Percentiles rank a stretch among this genome's conserved stretches.
phyloP scores from a whole-genome alignment of 2,888 invertebrate genomes.

The Plebejus melissa region DNA sequence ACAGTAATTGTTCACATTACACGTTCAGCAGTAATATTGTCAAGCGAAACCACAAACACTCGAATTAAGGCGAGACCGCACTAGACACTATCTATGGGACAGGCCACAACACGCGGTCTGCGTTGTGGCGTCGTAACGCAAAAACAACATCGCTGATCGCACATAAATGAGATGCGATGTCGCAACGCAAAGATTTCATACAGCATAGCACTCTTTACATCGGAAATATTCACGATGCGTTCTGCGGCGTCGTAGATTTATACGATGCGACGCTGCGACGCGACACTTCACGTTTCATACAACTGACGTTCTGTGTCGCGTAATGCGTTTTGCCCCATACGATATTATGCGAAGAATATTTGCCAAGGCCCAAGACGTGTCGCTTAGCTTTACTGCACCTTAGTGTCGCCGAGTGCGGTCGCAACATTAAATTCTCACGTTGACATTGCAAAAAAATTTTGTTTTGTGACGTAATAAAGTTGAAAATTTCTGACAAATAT shows the following conservation, averaged over 20 bases:
- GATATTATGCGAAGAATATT: neutral
- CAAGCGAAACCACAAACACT: conserved; percentile 8
- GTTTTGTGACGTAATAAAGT: neutral
- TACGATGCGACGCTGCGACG: too few species aligned
- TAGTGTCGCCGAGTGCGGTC: neutral
- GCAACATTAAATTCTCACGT: neutral
- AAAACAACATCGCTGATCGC: too few species aligned
- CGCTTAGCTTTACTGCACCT: neutral
- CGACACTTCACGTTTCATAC: too few species aligned
- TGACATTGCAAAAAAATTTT: neutral
- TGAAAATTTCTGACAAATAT: neutral
- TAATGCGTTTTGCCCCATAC: neutral
- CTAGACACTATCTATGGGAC: neutral
- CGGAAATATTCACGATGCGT: too few species aligned
- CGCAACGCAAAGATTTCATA: too few species aligned
- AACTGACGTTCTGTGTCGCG: too few species aligned
- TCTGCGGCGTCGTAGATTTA: too few species aligned
- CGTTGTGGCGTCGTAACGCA: too few species aligned
- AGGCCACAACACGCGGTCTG: too few species aligned
- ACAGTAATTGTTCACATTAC: conserved; percentile 11
- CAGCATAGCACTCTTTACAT: too few species aligned
- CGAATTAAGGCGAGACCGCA: neutral
- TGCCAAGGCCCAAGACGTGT: neutral
- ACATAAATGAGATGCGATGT: too few species aligned
- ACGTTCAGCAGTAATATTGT: neutral